Percentiles rank a stretch among this genome's conserved stretches.
These are phyloP conservation scores for Lipophrys pholis DNA, from an alignment of 2,113 vertebrate genomes.

Conservation along the genomic window DNA sequence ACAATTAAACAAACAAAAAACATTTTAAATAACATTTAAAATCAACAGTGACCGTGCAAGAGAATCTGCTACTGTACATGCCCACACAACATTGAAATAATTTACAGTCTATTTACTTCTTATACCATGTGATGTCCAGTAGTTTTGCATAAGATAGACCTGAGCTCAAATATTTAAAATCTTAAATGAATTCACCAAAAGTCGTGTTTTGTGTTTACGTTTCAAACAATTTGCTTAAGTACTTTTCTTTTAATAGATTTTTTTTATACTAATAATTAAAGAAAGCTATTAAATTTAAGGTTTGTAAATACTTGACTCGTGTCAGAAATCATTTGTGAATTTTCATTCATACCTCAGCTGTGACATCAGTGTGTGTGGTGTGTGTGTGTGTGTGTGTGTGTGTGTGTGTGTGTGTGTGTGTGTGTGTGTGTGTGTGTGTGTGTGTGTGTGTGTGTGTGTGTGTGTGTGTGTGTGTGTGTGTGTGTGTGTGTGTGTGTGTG, in stretches of 20 bases:
- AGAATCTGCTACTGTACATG: constrained; percentile 79
- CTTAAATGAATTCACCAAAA: constrained; percentile 65
- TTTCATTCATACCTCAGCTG: constrained; percentile 44
- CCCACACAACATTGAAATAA: constrained; percentile 71
- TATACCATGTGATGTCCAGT: constrained; percentile 43
- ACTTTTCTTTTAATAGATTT: neutral
- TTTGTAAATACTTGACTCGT: constrained; percentile 71
- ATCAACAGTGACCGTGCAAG: constrained; percentile 87
- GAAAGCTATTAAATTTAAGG: constrained; percentile 48
- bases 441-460: neutral
- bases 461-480: too few species aligned
- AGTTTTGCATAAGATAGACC: constrained; percentile 77
- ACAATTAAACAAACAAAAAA: constrained; percentile 48
- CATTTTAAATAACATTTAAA: constrained; percentile 61
- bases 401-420: too few species aligned
- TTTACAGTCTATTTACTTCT: constrained; percentile 43
- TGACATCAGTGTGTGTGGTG: constrained; percentile 59
- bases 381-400: too few species aligned
- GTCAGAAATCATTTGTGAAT: constrained; percentile 35
- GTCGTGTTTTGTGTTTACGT: constrained; percentile 8
- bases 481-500: too few species aligned
- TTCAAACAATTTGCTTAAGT: constrained; percentile 25
- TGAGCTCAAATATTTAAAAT: constrained; percentile 78
- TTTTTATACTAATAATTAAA: constrained; percentile 14
- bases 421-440: too few species aligned